phyloP scores from a whole-genome alignment of 2,888 invertebrate genomes.

The Boloria euphrosyne region DNA sequence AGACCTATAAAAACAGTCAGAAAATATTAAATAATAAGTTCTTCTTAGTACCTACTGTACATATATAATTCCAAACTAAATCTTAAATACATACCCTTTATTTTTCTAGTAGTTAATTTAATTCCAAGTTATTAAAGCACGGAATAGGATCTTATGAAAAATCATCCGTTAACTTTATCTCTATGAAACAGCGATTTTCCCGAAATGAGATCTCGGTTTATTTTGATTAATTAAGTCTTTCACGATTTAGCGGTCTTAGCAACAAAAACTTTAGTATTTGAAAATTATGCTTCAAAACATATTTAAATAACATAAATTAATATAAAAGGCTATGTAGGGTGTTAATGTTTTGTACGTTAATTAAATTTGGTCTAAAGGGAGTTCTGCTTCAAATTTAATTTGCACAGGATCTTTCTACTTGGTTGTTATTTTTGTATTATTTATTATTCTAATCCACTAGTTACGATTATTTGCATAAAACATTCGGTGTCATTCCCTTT shows the following conservation, averaged over 20 bases:
- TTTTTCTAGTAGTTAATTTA: not conserved
- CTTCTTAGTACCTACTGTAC: too few relatives aligned
- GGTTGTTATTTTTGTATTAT: slow-evolving; percentile 1
- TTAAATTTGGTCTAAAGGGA: slow-evolving; percentile 7
- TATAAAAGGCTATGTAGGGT: not conserved
- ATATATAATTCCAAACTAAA: too few relatives aligned
- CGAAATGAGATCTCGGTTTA: slow-evolving; percentile 14
- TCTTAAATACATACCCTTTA: too few relatives aligned
- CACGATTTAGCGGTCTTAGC: slow-evolving; percentile 6
- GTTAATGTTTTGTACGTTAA: slow-evolving; percentile 16
- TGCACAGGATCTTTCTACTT: not conserved
- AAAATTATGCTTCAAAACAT: slow-evolving; percentile 10
- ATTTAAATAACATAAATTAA: slow-evolving; percentile 15
- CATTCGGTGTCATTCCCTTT: too few relatives aligned
- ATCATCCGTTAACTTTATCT: not conserved
- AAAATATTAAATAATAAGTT: too few relatives aligned
- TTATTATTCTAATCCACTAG: not conserved
- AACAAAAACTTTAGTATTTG: slow-evolving; percentile 1
- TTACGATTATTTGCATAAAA: too few relatives aligned
- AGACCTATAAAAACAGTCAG: too few relatives aligned
- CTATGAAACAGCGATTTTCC: not conserved
- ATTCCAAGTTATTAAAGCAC: not conserved
- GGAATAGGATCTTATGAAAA: not conserved
- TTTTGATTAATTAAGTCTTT: slow-evolving; percentile 29
- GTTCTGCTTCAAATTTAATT: slow-evolving; percentile 1